Base-by-base conservation (phyloP, 2,113 vertebrate species). In the Microcebus lehilahytsara region DNA sequence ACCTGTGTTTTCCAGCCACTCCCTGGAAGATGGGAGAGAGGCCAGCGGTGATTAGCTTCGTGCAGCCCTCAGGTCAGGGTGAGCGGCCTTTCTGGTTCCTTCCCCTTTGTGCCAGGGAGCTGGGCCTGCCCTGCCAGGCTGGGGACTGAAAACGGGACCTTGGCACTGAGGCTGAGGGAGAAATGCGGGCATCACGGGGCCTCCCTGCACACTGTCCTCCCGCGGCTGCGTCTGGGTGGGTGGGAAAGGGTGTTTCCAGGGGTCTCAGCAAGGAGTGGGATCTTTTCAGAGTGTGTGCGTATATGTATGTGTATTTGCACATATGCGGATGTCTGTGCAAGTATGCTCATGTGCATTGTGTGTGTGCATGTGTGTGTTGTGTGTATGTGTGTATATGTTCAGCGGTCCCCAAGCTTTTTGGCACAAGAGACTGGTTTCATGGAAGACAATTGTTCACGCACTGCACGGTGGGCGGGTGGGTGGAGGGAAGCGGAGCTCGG, bases 391-490 rank as follows among this genome's bases (percentile, higher is more conserved):
- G 3, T 58, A 19, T 56, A 56, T 56, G 53, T 56, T 19, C 53
- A 56, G 53, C 17, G 17, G 53, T 56, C 53, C 53, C 53, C 53
- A 56, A 56, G 16, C 53, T 56, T 56, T 56, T 56, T 56, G 53
- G 53, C 56, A 20, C 20, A 1, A 58, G 19, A 22, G 56, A 58
- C 56, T 6, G 6, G 56, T 58, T 58, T 58, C 19, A 58, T 20
- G 56, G 56, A 58, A 58, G 19, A 20, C 56, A 58, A 58, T 58
- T 22, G 7, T 58, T 58, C 56, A 22, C 2, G 56, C 19, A 22
- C 19, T 58, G 6, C 1, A 19, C 3, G 0, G 4, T 56, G 53
- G 53, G 53, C 4, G 19, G 19, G 56, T 6, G 19, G 19, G 19
- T 20, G 5, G 56, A 6, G 19, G 19, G 56, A 20, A 58, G 56